Evolutionary conservation across 2,888 invertebrate species (phyloP), one percentile per base, ranked within the genome.

Genomic region (Drosophila infuscata): DNA sequence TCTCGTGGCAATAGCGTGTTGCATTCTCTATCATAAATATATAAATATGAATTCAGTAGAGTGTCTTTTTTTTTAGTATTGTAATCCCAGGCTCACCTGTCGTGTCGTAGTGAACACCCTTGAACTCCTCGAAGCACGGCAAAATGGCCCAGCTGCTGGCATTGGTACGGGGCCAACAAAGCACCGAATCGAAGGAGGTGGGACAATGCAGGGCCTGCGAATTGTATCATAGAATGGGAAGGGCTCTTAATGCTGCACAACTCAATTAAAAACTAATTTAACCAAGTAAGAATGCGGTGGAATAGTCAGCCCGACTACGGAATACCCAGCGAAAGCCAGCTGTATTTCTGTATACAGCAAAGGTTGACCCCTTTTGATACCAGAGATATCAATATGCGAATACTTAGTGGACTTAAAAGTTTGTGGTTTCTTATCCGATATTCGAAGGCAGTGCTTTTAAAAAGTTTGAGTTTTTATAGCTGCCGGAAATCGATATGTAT

Each of bases 91-190:
- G 9, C 97, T 96, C 93, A 98, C 98, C 95, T 91, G 96, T 95
- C 70, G 95, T 95, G 91, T 98, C 97, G 88, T 97, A 97, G 76
- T 94, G 95, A 59, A 97, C 95, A 60, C 96, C 96, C 82, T 96
- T 95, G 73, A 98, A 94, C 88, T 97, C 96, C 49, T 95, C 95
- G 86, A 98, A 97, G 91, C 98, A 98, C 43, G 96, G 95, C 76
- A 97, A 94, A 7, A 95, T 93, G 0, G 96, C 96, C 66, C 95
- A 93, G 0, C 95, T 94, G 68, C 96, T 96, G 75, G 95, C 95
- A 0, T 95, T 94, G 12, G 97, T 97, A 0, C 95, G 94, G 11
- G 97, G 97, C 98, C 98, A 98, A 92, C 98, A 98, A 30, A 97
- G 94, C 54, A 97, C 93, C 2, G 95, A 95, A 91, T 98, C 97